A percentile compares a stretch with the other conserved stretches of the same genome.
Conservation (phyloP, 2,888 invertebrate species). For the Dione vanillae region DNA sequence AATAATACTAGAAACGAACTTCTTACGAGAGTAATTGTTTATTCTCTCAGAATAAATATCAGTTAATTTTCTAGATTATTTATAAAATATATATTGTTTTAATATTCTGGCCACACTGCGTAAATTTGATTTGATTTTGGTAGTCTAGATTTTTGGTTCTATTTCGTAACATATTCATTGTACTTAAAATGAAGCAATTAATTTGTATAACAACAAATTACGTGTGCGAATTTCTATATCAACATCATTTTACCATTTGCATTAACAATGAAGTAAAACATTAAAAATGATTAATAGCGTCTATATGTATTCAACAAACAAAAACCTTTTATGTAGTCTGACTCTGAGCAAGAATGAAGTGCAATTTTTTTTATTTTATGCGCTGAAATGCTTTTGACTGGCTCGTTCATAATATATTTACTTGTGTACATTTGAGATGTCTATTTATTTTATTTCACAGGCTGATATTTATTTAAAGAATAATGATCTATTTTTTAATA, state of each 20-base stretch:
- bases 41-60: no score
- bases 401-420: not conserved
- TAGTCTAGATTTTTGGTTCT: not conserved
- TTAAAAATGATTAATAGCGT: conserved; percentile 18
- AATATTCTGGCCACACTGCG: no score
- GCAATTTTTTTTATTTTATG: conserved; percentile 17
- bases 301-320: conserved; percentile 22
- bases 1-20: no score
- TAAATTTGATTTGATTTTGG: not conserved
- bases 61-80: no score
- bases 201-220: not conserved
- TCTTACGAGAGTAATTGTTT: no score
- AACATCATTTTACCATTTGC: conserved; percentile 10
- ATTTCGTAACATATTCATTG: not conserved
- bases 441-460: not conserved
- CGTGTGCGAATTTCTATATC: not conserved
- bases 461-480: not conserved
- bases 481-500: not conserved
- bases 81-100: no score
- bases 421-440: conserved; percentile 1
- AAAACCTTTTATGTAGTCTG: conserved; percentile 18
- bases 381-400: conserved; percentile 20
- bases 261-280: conserved; percentile 17
- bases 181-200: not conserved
- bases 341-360: conserved; percentile 16